phyloP scores from a whole-genome alignment of 2,888 invertebrate genomes.

The Heliconius sara region DNA sequence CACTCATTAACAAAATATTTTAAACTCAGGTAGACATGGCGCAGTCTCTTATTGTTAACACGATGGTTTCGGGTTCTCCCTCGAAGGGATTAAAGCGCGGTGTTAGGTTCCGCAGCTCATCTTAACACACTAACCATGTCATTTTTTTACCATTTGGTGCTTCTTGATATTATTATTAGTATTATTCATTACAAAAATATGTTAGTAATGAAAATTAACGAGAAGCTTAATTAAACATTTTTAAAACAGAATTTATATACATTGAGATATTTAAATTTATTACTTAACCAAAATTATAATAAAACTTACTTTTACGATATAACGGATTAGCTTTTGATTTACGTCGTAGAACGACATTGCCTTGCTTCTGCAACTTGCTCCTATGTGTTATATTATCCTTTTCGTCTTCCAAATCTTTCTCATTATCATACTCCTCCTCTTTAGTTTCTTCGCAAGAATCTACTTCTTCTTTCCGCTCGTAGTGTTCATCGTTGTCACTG shows the following conservation, averaged over 20 bases:
- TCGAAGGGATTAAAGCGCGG: no score
- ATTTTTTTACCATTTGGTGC: not conserved
- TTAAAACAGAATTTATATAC: not conserved
- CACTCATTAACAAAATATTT: no score
- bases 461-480: conserved; percentile 54
- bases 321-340: conserved; percentile 87
- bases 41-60: no score
- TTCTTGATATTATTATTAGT: no score
- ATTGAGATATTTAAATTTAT: not conserved
- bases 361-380: conserved; percentile 73
- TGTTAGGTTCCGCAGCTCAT: no score
- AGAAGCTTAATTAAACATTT: not conserved
- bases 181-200: not conserved
- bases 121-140: not conserved
- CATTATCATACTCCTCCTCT: conserved; percentile 68
- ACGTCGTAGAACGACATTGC: conserved; percentile 84
- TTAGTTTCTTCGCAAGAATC: conserved; percentile 72
- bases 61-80: no score
- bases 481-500: conserved; percentile 85
- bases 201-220: not conserved
- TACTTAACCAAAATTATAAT: not conserved
- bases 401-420: conserved; percentile 64
- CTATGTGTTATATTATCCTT: conserved; percentile 56
- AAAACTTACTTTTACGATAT: conserved; percentile 86
- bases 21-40: no score